Conservation (phyloP, 2,888 invertebrate genomes). For the Ichneumoninae sp. region DNA sequence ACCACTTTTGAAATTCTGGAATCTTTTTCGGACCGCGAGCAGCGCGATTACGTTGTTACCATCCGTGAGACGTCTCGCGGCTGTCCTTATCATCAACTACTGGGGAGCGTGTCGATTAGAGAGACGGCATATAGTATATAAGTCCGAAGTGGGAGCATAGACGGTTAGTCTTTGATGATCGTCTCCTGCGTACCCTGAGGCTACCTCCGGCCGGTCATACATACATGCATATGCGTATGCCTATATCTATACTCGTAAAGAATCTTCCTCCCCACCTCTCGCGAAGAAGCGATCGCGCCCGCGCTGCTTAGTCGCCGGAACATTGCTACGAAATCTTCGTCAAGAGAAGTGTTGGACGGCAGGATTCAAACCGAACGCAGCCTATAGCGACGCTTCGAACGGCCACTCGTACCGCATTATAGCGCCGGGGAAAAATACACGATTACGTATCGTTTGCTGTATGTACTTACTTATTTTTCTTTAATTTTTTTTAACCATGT, state of each 20-base stretch:
- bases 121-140: conserved; percentile 46
- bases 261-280: conserved; percentile 33
- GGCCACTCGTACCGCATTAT: not conserved
- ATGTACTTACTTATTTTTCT: not conserved
- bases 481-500: not conserved
- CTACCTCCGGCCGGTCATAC: conserved; percentile 3
- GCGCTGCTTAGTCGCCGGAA: conserved; percentile 29
- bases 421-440: conserved; percentile 7
- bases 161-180: conserved; percentile 60
- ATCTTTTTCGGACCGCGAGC: not conserved
- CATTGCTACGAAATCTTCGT: conserved; percentile 56
- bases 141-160: conserved; percentile 46
- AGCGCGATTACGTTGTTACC: conserved; percentile 36
- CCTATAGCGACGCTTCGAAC: conserved; percentile 1
- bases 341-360: conserved; percentile 47
- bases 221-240: conserved; percentile 5
- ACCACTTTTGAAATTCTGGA: not conserved
- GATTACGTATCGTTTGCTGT: not conserved
- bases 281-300: conserved; percentile 42
- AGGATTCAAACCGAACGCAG: conserved; percentile 40
- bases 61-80: conserved; percentile 19
- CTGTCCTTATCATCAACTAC: conserved; percentile 50
- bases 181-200: conserved; percentile 43
- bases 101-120: conserved; percentile 50
- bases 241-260: not conserved